These are phyloP conservation scores for Chloebia gouldiae DNA, from an alignment of 2,113 vertebrate genomes.

Conservation along the genomic window DNA sequence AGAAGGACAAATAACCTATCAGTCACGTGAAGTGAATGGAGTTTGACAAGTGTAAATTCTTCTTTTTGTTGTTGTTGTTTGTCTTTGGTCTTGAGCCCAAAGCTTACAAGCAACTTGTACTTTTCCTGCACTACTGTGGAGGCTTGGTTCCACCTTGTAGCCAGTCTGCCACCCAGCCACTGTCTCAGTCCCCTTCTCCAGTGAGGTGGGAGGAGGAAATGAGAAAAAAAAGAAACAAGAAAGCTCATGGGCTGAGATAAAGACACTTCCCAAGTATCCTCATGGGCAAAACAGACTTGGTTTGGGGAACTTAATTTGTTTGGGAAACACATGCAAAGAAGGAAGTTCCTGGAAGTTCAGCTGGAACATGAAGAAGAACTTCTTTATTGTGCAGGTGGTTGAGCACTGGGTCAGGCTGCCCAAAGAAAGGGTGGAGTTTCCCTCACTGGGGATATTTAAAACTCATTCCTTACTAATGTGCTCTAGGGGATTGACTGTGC, in stretches of 20 bases:
- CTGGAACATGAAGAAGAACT: background rate
- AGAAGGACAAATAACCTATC: fast-evolving
- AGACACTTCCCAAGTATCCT: background rate
- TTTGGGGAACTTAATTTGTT: background rate
- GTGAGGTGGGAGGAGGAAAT: background rate
- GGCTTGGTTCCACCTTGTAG: background rate
- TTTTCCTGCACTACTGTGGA: background rate
- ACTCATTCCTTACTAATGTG: background rate
- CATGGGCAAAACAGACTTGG: background rate
- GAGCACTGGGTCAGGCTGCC: background rate
- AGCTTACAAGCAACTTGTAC: background rate
- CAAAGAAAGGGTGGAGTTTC: background rate
- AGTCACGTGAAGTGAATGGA: fast-evolving
- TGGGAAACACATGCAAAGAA: background rate
- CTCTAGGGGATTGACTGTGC: background rate
- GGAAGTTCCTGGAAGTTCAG: background rate
- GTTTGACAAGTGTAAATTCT: background rate
- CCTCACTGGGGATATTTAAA: background rate
- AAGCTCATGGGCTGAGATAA: background rate
- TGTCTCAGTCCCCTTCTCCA: background rate
- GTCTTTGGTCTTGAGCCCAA: background rate
- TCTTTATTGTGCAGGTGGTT: background rate
- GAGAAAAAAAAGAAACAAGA: background rate
- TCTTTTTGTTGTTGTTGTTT: background rate
- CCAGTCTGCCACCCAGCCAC: background rate